Evolutionary conservation across 2,888 invertebrate genomes (phyloP).

Genomic region (Melanargia galathea): DNA sequence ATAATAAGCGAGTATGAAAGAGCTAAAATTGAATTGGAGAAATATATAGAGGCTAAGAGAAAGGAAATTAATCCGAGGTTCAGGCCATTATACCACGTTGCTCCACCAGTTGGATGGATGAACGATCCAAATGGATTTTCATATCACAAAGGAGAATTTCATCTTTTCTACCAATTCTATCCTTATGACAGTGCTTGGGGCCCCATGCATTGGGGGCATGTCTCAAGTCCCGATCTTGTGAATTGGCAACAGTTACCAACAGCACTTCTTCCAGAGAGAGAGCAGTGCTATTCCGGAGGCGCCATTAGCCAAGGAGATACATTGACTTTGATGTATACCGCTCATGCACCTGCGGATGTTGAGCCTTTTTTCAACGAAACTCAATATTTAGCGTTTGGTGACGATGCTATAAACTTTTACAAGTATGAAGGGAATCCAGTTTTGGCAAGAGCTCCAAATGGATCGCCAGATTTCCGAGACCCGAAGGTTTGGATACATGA

Average conservation of each 20-base stretch:
- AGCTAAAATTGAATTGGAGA: slow-evolving; percentile 55
- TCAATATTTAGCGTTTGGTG: slow-evolving; percentile 68
- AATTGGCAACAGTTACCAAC: slow-evolving; percentile 76
- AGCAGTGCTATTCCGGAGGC: slow-evolving; percentile 76
- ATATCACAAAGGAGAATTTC: slow-evolving; percentile 74
- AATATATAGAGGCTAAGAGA: slow-evolving; percentile 61
- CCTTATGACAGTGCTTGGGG: slow-evolving; percentile 73
- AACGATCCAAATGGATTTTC: slow-evolving; percentile 83
- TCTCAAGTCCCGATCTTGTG: slow-evolving; percentile 68
- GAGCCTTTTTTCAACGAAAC: slow-evolving; percentile 62
- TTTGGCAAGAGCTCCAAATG: slow-evolving; percentile 58
- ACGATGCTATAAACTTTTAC: slow-evolving; percentile 67
- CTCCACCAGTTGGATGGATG: slow-evolving; percentile 78
- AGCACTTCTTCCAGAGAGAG: slow-evolving; percentile 72
- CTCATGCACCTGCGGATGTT: slow-evolving; percentile 48
- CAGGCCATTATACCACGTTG: slow-evolving; percentile 65
- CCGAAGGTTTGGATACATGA: slow-evolving; percentile 74
- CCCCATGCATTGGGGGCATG: slow-evolving; percentile 82
- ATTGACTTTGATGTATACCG: slow-evolving; percentile 70
- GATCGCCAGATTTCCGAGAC: slow-evolving; percentile 73
- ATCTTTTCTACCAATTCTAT: slow-evolving; percentile 80
- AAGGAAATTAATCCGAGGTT: slow-evolving; percentile 62
- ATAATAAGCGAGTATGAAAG: slow-evolving; percentile 43
- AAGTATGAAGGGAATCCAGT: slow-evolving; percentile 74
- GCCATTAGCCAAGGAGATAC: slow-evolving; percentile 65